Percentiles rank a stretch among this genome's conserved stretches.
These are phyloP conservation scores for Cossypha heuglini DNA, from an alignment of 2,797 vertebrate species.

Conservation along the genomic window DNA sequence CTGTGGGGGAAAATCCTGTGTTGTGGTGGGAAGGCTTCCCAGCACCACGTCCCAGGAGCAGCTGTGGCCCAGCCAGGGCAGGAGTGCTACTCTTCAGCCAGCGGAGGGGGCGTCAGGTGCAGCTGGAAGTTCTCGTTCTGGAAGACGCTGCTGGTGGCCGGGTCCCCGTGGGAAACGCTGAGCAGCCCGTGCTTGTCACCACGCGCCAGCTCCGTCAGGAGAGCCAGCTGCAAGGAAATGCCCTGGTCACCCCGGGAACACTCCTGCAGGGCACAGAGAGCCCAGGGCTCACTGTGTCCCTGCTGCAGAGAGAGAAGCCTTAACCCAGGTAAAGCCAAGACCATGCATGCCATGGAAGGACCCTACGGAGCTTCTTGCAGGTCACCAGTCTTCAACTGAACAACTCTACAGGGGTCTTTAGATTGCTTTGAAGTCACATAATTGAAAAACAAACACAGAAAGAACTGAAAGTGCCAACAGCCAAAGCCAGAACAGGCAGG, in stretches of 20 bases:
- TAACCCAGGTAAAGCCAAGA: background rate
- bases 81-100: slow-evolving; percentile 76
- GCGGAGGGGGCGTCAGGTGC: slow-evolving; percentile 86
- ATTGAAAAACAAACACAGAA: background rate
- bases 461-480: background rate
- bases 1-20: rapidly evolving
- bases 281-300: background rate
- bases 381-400: background rate
- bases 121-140: slow-evolving; percentile 88
- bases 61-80: rapidly evolving
- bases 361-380: rapidly evolving
- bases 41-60: background rate
- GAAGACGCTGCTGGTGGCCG: slow-evolving; percentile 79
- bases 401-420: background rate
- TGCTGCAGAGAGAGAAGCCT: background rate
- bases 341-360: rapidly evolving
- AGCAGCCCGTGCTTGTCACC: slow-evolving; percentile 78
- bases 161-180: slow-evolving; percentile 71
- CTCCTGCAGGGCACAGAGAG: background rate
- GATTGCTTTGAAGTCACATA: background rate
- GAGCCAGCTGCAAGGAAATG: slow-evolving; percentile 82
- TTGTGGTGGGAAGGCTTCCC: background rate
- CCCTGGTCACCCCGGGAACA: background rate
- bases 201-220: slow-evolving; percentile 86
- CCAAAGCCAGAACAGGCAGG: background rate